Evolutionary conservation across 2,888 invertebrate species (phyloP).

Genomic region (Ypsolopha sequella): DNA sequence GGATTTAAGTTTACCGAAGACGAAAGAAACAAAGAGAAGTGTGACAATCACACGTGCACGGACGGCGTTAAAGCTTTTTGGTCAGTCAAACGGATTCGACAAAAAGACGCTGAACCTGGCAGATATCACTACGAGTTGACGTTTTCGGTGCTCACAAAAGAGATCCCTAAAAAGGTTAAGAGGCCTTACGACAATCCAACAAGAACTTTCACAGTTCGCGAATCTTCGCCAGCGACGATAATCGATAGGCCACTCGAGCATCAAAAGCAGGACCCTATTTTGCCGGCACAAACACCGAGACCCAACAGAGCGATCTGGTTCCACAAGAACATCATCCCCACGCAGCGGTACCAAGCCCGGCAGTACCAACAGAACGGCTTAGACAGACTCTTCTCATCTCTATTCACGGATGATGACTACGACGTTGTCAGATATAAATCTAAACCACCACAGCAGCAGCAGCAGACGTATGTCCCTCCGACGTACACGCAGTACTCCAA

Average conservation of each 20-base stretch:
- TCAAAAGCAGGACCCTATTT: constrained; percentile 14
- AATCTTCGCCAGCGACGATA: constrained; percentile 43
- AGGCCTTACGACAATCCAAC: constrained; percentile 66
- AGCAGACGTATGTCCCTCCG: constrained; percentile 13
- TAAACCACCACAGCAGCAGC: constrained; percentile 3
- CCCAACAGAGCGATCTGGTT: constrained; percentile 49
- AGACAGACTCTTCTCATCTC: constrained; percentile 50
- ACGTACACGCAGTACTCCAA: constrained; percentile 32
- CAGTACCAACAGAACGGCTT: constrained; percentile 28
- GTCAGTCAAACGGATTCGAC: constrained; percentile 77
- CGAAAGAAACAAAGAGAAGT: constrained; percentile 35
- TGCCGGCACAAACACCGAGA: constrained; percentile 18
- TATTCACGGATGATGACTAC: constrained; percentile 41
- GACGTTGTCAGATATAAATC: constrained; percentile 13
- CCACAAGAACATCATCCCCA: constrained; percentile 45
- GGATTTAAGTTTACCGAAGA: constrained; percentile 71
- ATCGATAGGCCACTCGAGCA: constrained; percentile 21
- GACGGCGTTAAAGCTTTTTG: constrained; percentile 73
- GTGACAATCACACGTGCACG: constrained; percentile 54
- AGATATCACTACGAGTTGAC: constrained; percentile 75
- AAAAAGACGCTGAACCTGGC: constrained; percentile 54
- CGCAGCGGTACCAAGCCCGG: constrained; percentile 24
- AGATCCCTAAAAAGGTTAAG: constrained; percentile 48
- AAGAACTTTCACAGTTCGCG: constrained; percentile 75
- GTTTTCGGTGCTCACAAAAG: constrained; percentile 71